Evolutionary conservation across 2,888 invertebrate genomes (phyloP).

Genomic region (Buathra laborator): DNA sequence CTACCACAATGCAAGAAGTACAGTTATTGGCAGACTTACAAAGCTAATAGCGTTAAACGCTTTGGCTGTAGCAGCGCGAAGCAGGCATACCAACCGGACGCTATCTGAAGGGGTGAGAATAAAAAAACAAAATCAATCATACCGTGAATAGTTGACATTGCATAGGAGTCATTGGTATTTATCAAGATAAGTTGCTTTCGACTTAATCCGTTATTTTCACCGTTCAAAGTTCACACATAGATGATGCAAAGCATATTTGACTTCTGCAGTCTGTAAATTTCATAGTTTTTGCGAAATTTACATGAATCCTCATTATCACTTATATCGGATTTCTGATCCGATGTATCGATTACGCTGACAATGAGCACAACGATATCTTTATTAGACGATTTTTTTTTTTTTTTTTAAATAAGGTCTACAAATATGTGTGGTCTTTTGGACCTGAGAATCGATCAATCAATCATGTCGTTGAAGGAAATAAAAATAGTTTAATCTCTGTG

Average conservation of each 20-base stretch:
- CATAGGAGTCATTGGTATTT: too few relatives aligned
- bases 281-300: not conserved
- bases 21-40: constrained; percentile 7
- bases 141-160: too few relatives aligned
- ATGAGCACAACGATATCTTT: too few relatives aligned
- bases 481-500: not conserved
- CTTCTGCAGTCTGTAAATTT: not conserved
- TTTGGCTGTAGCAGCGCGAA: not conserved
- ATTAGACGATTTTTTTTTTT: not conserved
- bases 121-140: too few relatives aligned
- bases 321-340: not conserved
- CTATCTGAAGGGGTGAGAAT: too few relatives aligned
- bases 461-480: not conserved
- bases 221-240: too few relatives aligned
- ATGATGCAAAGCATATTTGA: not conserved
- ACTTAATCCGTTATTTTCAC: too few relatives aligned
- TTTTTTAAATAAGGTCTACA: not conserved
- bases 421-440: not conserved
- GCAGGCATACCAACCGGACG: not conserved
- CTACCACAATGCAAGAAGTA: not conserved
- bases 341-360: not conserved
- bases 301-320: not conserved
- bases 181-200: too few relatives aligned
- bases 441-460: not conserved
- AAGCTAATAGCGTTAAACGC: not conserved